phyloP scores from a whole-genome alignment of 2,888 invertebrate genomes.

The Parascotia fuliginaria region DNA sequence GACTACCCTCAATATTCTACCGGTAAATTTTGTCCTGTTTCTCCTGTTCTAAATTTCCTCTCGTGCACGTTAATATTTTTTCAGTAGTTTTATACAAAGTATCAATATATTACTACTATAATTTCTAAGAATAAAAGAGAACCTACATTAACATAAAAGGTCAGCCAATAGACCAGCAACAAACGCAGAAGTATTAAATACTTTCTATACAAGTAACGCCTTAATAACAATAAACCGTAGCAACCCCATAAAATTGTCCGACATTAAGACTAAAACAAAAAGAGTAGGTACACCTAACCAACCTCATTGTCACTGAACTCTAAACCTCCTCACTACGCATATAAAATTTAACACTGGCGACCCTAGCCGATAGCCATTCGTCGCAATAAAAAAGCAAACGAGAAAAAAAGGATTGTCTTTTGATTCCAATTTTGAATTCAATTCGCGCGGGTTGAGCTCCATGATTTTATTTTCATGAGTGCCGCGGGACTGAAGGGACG shows the following conservation, averaged over 20 bases:
- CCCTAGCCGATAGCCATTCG: conserved; percentile 69
- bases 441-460: conserved; percentile 77
- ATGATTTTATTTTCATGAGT: conserved; percentile 85
- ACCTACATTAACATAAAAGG: not conserved
- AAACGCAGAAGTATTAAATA: conserved; percentile 5
- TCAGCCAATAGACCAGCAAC: not conserved
- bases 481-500: conserved; percentile 61
- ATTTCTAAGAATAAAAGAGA: not conserved
- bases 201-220: conserved; percentile 2
- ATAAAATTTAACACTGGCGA: conserved; percentile 75
- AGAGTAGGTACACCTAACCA: conserved; percentile 23
- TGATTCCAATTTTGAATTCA: conserved; percentile 84
- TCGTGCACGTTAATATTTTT: no score
- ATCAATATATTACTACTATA: no score
- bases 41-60: no score
- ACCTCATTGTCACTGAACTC: conserved; percentile 42
- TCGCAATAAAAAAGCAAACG: conserved; percentile 68
- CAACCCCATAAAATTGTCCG: conserved; percentile 8
- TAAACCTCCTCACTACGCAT: conserved; percentile 58
- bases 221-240: conserved; percentile 10
- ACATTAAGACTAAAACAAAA: conserved; percentile 19
- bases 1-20: no score
- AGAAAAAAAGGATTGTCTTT: conserved; percentile 79
- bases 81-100: no score
- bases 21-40: no score